Percentiles rank a stretch among this genome's conserved stretches.
Evolutionary conservation across 2,797 vertebrate genomes (phyloP).

Genomic region (Xenops minutus): DNA sequence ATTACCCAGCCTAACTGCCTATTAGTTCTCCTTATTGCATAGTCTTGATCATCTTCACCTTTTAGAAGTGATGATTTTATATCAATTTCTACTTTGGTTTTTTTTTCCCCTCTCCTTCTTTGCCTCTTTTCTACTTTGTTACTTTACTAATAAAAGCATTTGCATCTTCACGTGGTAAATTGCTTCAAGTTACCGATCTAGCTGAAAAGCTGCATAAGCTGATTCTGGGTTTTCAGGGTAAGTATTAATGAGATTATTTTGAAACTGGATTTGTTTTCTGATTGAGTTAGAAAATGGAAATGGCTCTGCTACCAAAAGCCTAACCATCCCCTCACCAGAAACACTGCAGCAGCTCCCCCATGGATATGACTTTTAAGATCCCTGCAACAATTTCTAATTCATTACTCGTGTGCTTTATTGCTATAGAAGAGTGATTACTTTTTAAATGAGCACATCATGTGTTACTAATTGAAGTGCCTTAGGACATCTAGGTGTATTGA

Average conservation of each 20-base stretch:
- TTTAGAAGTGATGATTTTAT: background rate
- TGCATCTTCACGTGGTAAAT: background rate
- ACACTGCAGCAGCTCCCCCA: background rate
- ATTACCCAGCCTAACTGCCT: background rate
- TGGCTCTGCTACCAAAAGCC: background rate
- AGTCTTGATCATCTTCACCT: background rate
- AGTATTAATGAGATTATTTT: background rate
- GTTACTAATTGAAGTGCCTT: slow-evolving; percentile 13
- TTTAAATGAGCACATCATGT: background rate
- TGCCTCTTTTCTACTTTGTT: background rate
- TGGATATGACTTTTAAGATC: background rate
- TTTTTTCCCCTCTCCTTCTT: background rate
- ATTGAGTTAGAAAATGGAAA: background rate
- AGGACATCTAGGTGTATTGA: background rate
- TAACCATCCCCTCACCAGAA: background rate
- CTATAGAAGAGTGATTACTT: slow-evolving; percentile 3
- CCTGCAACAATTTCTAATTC: background rate
- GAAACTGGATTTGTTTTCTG: background rate
- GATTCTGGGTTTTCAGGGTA: background rate
- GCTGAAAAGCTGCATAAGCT: background rate
- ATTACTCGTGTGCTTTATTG: background rate
- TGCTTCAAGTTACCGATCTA: background rate
- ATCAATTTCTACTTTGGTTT: background rate
- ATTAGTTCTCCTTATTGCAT: background rate
- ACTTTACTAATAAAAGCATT: background rate